phyloP scores from a whole-genome alignment of 64 coral and sea anemone species.

The Montipora sp. region DNA sequence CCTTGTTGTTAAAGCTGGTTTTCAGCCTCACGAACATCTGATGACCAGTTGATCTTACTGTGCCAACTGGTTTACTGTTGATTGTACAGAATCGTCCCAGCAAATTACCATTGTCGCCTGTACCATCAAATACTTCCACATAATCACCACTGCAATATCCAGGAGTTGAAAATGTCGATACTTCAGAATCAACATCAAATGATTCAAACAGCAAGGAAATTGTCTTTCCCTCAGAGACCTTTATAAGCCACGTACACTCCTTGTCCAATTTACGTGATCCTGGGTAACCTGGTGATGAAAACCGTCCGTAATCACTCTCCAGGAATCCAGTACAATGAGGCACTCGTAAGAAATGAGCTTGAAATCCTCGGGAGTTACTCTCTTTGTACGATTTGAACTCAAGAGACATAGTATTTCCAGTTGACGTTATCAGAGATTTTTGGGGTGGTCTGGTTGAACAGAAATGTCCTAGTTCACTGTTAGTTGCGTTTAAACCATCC shows the following conservation, averaged over 20 bases:
- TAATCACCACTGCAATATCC: conserved; percentile 59
- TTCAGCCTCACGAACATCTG: conserved; percentile 70
- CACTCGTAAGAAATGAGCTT: conserved; percentile 60
- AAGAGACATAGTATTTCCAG: conserved; percentile 67
- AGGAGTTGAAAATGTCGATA: background rate
- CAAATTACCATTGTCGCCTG: conserved; percentile 28
- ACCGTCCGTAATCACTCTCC: conserved; percentile 64
- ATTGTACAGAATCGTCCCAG: conserved; percentile 71
- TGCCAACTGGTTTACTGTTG: conserved; percentile 28
- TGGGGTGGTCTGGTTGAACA: conserved; percentile 43
- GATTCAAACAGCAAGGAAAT: conserved; percentile 69
- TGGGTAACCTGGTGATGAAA: conserved; percentile 82
- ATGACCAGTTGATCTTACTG: conserved; percentile 62
- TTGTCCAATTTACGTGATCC: background rate
- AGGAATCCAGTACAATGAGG: conserved; percentile 80
- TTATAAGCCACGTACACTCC: conserved; percentile 83
- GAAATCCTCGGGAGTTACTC: conserved; percentile 32
- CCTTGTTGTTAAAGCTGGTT: conserved; percentile 26
- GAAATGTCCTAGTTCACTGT: conserved; percentile 76
- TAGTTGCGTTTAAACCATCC: conserved; percentile 75
- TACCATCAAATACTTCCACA: conserved; percentile 85
- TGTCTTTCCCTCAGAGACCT: conserved; percentile 66
- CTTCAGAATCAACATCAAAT: conserved; percentile 41
- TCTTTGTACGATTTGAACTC: conserved; percentile 76
- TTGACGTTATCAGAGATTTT: conserved; percentile 48